phyloP scores from a whole-genome alignment of 1,140 invertebrate genomes.

The Drosophila equinoxialis region DNA sequence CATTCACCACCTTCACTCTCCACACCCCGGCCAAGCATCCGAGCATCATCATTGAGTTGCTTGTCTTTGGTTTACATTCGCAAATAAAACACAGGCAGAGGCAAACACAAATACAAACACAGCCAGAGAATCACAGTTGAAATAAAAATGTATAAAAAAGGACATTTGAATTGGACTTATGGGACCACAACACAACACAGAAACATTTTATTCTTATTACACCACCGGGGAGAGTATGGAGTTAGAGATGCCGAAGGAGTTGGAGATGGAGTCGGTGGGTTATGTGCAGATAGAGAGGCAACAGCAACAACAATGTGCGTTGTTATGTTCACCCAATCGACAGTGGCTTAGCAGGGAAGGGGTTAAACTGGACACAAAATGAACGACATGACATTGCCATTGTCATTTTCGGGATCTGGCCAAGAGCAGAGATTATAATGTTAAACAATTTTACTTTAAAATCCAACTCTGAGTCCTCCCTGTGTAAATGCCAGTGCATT shows the following conservation, averaged over 20 bases:
- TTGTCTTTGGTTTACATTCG: conserved; percentile 77
- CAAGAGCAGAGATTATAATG: conserved; percentile 20
- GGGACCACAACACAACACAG: conserved; percentile 70
- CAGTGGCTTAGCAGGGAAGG: conserved; percentile 50
- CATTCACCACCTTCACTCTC: not conserved
- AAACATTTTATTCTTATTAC: conserved; percentile 80
- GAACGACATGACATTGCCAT: conserved; percentile 55
- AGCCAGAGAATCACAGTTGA: conserved; percentile 76
- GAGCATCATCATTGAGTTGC: not conserved
- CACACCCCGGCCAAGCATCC: not conserved
- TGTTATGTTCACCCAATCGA: conserved; percentile 37
- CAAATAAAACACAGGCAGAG: conserved; percentile 74
- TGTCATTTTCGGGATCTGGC: conserved; percentile 60
- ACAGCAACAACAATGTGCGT: conserved; percentile 38
- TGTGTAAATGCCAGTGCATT: conserved; percentile 15
- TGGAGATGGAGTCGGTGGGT: not conserved
- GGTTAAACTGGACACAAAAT: not conserved
- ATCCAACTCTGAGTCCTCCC: conserved; percentile 10
- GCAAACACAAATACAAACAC: conserved; percentile 38
- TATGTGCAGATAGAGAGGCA: conserved; percentile 3
- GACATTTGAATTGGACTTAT: conserved; percentile 82
- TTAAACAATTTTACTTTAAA: not conserved
- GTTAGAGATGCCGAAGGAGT: not conserved
- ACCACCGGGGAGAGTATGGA: not conserved
- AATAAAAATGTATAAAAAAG: conserved; percentile 82